Base-by-base conservation (phyloP, 2,888 invertebrate genomes). In the Oconnorella tubifera region DNA sequence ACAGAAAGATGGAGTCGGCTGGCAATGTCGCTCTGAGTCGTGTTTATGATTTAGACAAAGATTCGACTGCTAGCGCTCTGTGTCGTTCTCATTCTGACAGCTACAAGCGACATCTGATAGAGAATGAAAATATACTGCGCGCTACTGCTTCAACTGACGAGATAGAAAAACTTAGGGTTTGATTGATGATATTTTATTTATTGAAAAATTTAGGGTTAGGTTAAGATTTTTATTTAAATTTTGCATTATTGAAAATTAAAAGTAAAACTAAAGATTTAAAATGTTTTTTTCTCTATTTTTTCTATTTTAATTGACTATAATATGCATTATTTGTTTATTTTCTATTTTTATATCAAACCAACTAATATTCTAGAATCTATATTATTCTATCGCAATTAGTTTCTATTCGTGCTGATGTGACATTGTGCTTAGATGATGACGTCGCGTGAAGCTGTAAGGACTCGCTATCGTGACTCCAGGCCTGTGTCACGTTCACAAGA, bases 31-130 rank as follows among this genome's bases (percentile, higher is more conserved):
- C 53, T 10, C 14, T 6, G 53, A 27, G 25, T 6, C 10, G 53
- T 6, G 53, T 19, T 6, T 40, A 14, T 40, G 40, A 40, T 14
- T 19, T 19, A 19, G 14, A 6, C 4, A 19, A 4, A 19, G 10
- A 6, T 25, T 27, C 14, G 23, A 6, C 53, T 25, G 10, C 53
- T 23, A 51, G 14, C 14, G 48, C 60, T 14, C 40, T 60, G 28
- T 25, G n/a, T 10, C 60, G 60, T 4, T 60, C 60, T 23, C 60
- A 60, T 32, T 60, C 60, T 23, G 60, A 60, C 31, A 60, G 60
- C 23, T 60, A 32, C 60, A 60, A 60, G 31, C 29, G 31, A 50
- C 29, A 3, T n/a, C 59, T n/a, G 32, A 32, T 31, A 1, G 59
- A 59, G 27, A 23, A 10, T 0, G 29, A 60, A 4, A 51, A 50